A percentile compares a stretch with the other conserved stretches of the same genome.
Conservation (phyloP, 1,140 invertebrate genomes). For the Drosophila nikananu region DNA sequence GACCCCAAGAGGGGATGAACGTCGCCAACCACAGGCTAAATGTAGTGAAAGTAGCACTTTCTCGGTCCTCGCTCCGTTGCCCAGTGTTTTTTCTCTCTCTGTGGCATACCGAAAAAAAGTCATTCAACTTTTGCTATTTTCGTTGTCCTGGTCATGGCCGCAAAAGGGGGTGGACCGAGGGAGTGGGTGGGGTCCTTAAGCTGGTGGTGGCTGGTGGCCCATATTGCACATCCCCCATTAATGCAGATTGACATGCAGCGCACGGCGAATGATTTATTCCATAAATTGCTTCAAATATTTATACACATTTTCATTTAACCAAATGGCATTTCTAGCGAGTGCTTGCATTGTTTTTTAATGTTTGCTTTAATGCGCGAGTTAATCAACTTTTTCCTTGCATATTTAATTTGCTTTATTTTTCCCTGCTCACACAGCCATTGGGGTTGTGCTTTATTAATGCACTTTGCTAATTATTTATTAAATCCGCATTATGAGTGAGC, state of each 20-base stretch:
- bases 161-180: not conserved
- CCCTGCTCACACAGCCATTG: conserved; percentile 1
- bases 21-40: conserved; percentile 56
- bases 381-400: conserved; percentile 45
- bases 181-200: not conserved
- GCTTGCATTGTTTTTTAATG: conserved; percentile 5
- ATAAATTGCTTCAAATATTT: conserved; percentile 57
- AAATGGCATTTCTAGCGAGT: conserved; percentile 16
- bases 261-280: conserved; percentile 58
- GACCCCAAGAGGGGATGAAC: conserved; percentile 41
- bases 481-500: conserved; percentile 7
- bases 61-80: conserved; percentile 6
- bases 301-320: conserved; percentile 37
- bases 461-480: conserved; percentile 42
- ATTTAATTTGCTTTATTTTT: conserved; percentile 56
- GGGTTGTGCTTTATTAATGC: conserved; percentile 44
- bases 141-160: conserved; percentile 30
- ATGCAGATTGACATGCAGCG: conserved; percentile 68
- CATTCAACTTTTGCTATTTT: conserved; percentile 73
- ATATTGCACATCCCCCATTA: conserved; percentile 28
- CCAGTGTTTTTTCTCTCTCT: not conserved
- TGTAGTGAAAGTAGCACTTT: conserved; percentile 69
- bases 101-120: conserved; percentile 63
- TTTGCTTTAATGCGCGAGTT: conserved; percentile 12
- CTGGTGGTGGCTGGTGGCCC: conserved; percentile 30